Evolutionary conservation across 2,113 vertebrate genomes (phyloP).

Genomic region (Tychaedon coryphoeus): DNA sequence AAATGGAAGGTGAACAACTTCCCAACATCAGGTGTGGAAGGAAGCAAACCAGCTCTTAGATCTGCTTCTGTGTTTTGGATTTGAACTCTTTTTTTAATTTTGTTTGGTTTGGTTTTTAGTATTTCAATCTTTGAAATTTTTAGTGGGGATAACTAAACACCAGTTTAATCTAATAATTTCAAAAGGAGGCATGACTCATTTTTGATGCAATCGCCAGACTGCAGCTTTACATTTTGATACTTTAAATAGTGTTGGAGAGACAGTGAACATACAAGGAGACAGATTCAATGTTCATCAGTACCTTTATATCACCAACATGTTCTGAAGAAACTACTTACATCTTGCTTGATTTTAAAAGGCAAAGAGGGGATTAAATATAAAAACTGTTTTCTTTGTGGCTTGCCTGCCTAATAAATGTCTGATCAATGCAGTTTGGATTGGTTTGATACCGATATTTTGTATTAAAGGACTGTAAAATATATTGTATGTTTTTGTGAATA

Average conservation of each 20-base stretch:
- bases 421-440: constrained; percentile 56
- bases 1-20: constrained; percentile 49
- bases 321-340: background rate
- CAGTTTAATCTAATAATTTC: constrained; percentile 15
- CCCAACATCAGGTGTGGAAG: constrained; percentile 39
- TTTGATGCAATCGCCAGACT: background rate
- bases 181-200: constrained; percentile 24
- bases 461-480: constrained; percentile 70
- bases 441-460: constrained; percentile 72
- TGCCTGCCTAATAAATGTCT: constrained; percentile 30
- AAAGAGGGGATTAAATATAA: background rate
- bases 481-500: constrained; percentile 80
- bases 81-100: background rate
- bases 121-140: constrained; percentile 18
- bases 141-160: constrained; percentile 59
- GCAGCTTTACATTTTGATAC: constrained; percentile 37
- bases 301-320: background rate
- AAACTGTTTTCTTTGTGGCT: constrained; percentile 1
- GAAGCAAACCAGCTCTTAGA: constrained; percentile 51
- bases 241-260: background rate
- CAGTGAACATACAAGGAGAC: background rate
- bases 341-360: background rate
- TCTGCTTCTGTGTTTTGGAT: constrained; percentile 6
- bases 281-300: background rate
- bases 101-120: background rate